Evolutionary conservation across 1,140 invertebrate species (phyloP).

Genomic region (Danaus melanippus): DNA sequence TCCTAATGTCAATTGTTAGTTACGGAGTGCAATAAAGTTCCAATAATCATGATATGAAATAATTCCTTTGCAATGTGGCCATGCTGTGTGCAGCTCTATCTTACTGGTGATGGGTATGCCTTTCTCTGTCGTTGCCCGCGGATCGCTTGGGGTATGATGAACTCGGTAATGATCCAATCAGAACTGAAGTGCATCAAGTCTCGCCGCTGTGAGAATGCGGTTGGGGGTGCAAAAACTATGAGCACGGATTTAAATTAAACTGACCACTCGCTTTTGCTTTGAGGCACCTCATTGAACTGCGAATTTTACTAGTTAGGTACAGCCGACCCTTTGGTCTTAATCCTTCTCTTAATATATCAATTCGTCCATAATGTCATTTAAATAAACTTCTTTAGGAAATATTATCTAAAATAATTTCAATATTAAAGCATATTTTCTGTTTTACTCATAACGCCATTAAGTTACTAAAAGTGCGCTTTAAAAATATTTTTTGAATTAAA

Average conservation of each 20-base stretch:
- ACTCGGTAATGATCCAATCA: constrained; percentile 72
- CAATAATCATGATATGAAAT: constrained; percentile 72
- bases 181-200: constrained; percentile 68
- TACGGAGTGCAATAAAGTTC: constrained; percentile 71
- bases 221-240: constrained; percentile 68
- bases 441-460: constrained; percentile 31
- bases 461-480: constrained; percentile 55
- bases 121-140: constrained; percentile 52
- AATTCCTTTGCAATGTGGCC: constrained; percentile 64
- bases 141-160: constrained; percentile 69
- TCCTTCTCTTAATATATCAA: too few relatives aligned
- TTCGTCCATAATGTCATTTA: too few relatives aligned
- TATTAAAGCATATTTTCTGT: too few relatives aligned
- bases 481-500: constrained; percentile 66
- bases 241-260: constrained; percentile 68
- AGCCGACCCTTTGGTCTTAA: too few relatives aligned
- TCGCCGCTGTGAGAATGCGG: constrained; percentile 68
- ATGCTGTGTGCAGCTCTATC: constrained; percentile 40
- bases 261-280: constrained; percentile 60
- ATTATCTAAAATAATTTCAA: too few relatives aligned
- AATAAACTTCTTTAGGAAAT: too few relatives aligned
- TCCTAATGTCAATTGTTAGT: constrained; percentile 73
- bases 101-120: constrained; percentile 20
- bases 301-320: neutral
- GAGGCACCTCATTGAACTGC: constrained; percentile 32